Percentiles rank a stretch among this genome's conserved stretches.
Evolutionary conservation across 1,140 invertebrate species (phyloP).

Genomic region (Eubasilissa regina): DNA sequence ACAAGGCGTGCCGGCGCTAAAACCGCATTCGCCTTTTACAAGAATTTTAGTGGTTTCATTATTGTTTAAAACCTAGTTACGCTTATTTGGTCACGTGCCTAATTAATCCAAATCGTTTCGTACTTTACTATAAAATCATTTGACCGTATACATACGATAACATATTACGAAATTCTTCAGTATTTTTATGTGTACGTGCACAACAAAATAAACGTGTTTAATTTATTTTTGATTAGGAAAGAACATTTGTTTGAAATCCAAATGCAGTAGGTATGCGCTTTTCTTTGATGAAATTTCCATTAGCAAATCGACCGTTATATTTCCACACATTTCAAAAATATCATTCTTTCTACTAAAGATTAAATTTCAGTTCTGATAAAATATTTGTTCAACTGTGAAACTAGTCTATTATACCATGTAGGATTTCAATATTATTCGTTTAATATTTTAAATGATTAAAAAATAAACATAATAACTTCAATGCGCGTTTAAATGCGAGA

Average conservation of each 20-base stretch:
- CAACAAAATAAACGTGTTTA: background rate
- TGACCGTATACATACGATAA: background rate
- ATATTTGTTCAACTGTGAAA: no score
- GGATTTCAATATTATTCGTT: background rate
- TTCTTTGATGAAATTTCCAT: background rate
- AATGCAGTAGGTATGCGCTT: slow-evolving; percentile 3
- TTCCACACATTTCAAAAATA: background rate
- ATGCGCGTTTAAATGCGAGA: no score
- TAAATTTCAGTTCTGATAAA: background rate
- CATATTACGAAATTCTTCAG: background rate
- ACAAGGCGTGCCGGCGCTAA: no score
- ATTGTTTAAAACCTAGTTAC: slow-evolving; percentile 2
- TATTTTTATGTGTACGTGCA: background rate
- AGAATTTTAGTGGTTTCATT: background rate
- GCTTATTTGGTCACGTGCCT: background rate
- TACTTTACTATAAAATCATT: background rate
- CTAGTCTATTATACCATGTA: background rate
- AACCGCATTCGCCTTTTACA: no score
- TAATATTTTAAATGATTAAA: background rate
- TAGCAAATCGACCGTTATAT: background rate
- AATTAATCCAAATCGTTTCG: background rate
- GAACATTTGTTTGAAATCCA: background rate
- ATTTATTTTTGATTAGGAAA: background rate
- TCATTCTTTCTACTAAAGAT: background rate
- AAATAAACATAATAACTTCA: no score